Base-by-base conservation (phyloP, 2,888 invertebrate species). In the Cryptus armator region DNA sequence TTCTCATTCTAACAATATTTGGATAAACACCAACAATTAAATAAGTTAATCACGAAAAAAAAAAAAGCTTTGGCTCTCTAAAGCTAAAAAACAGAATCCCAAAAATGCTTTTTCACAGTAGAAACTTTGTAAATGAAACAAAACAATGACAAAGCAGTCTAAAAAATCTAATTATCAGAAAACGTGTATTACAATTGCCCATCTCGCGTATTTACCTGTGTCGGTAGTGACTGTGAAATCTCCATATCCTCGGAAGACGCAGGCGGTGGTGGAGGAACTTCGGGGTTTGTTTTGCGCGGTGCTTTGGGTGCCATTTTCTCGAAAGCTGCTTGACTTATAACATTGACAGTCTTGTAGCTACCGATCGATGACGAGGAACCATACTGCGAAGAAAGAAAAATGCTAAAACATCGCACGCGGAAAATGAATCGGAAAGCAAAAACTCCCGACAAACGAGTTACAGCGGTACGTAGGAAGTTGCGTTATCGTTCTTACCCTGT, bases 271-370 rank as follows among this genome's bases (percentile, higher is more conserved):
- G 98, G 98, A 77, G 98, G 97, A 88, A 97, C 96, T 90, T 96
- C 96, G 24, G 97, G 97, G 93, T 97, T 96, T 87, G 94, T 90
- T 93, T 96, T 96, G 56, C 95, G 95, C 84, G 96, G 97, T 7
- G 94, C 94, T 89, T 95, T 95, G 0, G 96, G 96, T 24, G 96
- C 95, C 91, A 97, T 94, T 91, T 97, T 97, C 88, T 98, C 97
- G 94, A 98, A 99, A 92, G 96, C 97, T 92, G 98, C 98, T 93
- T 98, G 97, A 84, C 97, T 96, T 90, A 99, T 98, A 85, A 99
- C 94, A 87, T 97, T 98, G 59, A 99, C 97, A 0, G 98, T 98
- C 93, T 97, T 97, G 94, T 97, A 97, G 89, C 95, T 96, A 83
- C 94, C 95, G 70, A 92, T 90, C 1, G 94, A 93, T 5, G 94